These are phyloP conservation scores for Pterocles burchelli DNA, from an alignment of 2,113 vertebrate species.

Conservation along the genomic window DNA sequence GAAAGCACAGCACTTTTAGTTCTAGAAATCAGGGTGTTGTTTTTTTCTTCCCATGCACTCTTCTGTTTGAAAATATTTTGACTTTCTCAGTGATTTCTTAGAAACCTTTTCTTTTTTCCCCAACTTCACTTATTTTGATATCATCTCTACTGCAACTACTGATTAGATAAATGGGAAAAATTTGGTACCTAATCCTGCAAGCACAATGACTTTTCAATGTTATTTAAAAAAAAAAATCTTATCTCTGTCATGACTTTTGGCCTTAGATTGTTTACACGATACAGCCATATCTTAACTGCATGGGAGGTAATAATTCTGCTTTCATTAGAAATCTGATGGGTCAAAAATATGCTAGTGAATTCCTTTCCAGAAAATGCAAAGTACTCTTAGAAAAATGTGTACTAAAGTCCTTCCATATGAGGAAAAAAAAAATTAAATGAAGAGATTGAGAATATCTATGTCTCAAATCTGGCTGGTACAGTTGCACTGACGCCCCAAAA, in stretches of 20 bases:
- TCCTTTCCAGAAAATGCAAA: not conserved
- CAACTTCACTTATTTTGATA: not conserved
- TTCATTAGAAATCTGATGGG: not conserved
- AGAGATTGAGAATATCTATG: not conserved
- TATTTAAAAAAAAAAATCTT: not conserved
- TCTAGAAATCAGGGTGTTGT: accelerated
- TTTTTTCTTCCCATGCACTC: not conserved
- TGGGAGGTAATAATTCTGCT: not conserved
- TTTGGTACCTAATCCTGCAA: not conserved
- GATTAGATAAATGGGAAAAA: not conserved
- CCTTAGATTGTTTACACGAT: not conserved
- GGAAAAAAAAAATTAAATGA: not conserved
- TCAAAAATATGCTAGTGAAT: not conserved
- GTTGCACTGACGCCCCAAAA: not conserved
- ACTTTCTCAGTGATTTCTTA: not conserved
- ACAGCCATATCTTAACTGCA: not conserved
- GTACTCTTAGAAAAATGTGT: not conserved
- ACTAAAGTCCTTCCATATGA: not conserved
- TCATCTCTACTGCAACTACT: not conserved
- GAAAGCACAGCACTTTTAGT: not conserved
- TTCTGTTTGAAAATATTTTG: not conserved
- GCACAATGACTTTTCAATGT: not conserved
- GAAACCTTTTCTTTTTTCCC: not conserved
- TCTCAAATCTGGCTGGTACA: not conserved
- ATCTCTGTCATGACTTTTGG: not conserved